Conservation (phyloP, 2,113 vertebrate genomes). For the Papio anubis region DNA sequence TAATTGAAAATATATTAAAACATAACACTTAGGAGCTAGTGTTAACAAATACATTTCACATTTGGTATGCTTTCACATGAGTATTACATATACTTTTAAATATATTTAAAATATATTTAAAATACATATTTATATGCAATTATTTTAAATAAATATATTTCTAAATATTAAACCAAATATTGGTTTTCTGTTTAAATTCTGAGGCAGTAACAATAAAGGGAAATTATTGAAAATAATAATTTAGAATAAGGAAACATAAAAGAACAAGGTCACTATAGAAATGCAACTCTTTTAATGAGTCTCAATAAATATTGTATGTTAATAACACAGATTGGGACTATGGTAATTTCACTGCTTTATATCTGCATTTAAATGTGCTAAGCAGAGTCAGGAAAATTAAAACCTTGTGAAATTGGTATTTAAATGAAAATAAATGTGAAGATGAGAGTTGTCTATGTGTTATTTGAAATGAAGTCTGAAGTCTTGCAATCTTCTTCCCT, state of each 20-base stretch:
- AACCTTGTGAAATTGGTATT: conserved; percentile 1
- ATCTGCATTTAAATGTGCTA: conserved; percentile 35
- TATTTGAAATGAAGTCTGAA: conserved; percentile 9
- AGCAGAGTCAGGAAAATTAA: conserved; percentile 15
- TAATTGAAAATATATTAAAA: conserved; percentile 50
- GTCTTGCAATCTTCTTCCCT: not conserved
- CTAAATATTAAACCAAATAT: not conserved
- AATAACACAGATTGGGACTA: not conserved
- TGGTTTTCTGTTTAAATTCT: conserved; percentile 3
- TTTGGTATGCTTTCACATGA: conserved; percentile 18
- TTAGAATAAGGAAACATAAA: conserved; percentile 17
- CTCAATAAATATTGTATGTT: conserved; percentile 32
- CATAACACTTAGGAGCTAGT: not conserved
- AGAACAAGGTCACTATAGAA: not conserved
- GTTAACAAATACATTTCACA: conserved; percentile 53
- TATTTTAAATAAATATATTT: not conserved
- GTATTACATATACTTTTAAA: not conserved
- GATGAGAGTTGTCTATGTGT: not conserved
- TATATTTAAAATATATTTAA: not conserved
- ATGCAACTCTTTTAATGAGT: conserved; percentile 14
- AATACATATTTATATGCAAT: not conserved
- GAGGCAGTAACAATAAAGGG: not conserved
- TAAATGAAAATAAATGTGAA: conserved; percentile 19
- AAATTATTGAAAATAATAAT: conserved; percentile 38
- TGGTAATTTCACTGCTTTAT: conserved; percentile 1